Evolutionary conservation across 1,140 invertebrate genomes (phyloP).

Genomic region (Pentalonia nigronervosa): DNA sequence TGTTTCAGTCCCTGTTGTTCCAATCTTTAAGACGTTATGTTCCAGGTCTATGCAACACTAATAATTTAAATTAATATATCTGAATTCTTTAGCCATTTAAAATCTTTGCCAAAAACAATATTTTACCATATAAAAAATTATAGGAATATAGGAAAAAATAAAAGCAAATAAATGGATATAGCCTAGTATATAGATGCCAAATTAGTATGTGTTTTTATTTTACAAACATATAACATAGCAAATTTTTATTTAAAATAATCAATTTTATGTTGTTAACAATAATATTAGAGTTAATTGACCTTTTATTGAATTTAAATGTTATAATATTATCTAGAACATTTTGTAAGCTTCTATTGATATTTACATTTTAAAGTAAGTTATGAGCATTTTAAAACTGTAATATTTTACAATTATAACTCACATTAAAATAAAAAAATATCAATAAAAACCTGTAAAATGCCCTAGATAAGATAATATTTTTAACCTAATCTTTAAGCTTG

Average conservation of each 20-base stretch:
- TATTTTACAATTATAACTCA: background rate
- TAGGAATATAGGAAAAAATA: background rate
- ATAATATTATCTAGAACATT: background rate
- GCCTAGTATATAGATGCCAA: background rate
- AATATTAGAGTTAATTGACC: background rate
- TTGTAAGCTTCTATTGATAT: background rate
- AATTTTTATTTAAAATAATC: background rate
- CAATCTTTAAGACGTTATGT: slow-evolving; percentile 87
- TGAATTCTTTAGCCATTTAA: background rate
- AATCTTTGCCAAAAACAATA: background rate
- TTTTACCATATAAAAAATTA: slow-evolving; percentile 13
- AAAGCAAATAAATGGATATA: background rate
- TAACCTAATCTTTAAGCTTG: background rate
- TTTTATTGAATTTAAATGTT: background rate
- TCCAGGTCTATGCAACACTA: slow-evolving; percentile 94
- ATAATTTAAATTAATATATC: slow-evolving; percentile 39
- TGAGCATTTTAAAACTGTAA: background rate
- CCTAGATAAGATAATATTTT: background rate
- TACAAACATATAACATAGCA: background rate
- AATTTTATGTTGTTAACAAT: background rate
- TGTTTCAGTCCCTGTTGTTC: slow-evolving; percentile 94
- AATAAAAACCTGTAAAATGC: background rate
- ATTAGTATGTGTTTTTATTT: background rate
- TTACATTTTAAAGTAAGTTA: background rate
- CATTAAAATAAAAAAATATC: background rate